Evolutionary conservation across 2,797 vertebrate genomes (phyloP).

Genomic region (Bucorvus abyssinicus): DNA sequence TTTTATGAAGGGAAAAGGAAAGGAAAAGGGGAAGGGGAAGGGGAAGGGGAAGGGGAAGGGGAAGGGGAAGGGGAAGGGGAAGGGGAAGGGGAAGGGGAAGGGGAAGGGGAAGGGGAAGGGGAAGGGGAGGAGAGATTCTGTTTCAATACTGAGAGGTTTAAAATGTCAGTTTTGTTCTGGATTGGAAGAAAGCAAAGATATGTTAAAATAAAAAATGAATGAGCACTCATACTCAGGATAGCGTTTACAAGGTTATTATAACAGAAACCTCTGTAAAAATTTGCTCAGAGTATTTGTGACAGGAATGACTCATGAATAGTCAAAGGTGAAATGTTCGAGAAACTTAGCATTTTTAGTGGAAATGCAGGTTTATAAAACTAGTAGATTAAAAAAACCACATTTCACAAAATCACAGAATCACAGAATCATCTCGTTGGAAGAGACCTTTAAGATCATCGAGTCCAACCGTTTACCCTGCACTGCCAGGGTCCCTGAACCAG

Average conservation of each 20-base stretch:
- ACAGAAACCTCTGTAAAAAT: not conserved
- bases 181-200: not conserved
- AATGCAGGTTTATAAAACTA: not conserved
- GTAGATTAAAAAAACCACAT: not conserved
- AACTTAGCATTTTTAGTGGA: accelerated
- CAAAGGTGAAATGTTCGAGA: not conserved
- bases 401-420: too few relatives aligned
- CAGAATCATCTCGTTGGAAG: too few relatives aligned
- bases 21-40: not conserved
- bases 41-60: not conserved
- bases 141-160: not conserved
- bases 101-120: not conserved
- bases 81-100: not conserved
- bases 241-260: not conserved
- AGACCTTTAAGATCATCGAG: too few relatives aligned
- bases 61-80: not conserved
- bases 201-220: not conserved
- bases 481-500: too few relatives aligned
- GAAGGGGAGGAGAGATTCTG: not conserved
- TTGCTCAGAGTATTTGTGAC: not conserved
- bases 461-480: too few relatives aligned
- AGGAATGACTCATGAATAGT: not conserved
- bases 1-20: not conserved
- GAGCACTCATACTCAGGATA: not conserved
- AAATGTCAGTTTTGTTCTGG: not conserved